Base-by-base conservation (phyloP, 2,113 vertebrate species). In the Laticauda colubrina region DNA sequence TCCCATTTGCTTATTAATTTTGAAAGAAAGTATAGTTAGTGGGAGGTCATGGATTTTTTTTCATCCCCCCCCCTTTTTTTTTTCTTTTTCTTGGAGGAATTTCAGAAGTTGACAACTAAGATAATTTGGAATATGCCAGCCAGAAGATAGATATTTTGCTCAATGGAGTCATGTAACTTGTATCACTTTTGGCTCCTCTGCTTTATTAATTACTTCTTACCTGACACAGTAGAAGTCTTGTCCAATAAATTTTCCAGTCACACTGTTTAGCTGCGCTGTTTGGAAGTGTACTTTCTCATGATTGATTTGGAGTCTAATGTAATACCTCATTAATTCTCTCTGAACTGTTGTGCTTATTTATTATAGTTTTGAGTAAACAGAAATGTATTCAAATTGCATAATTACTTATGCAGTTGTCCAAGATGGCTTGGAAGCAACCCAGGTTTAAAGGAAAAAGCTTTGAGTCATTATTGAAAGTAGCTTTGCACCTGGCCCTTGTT, bases 241-340 rank as follows among this genome's bases (percentile, higher is more conserved):
- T 95, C 93, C 95, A 90, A 96, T 96, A 95, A 94, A 95, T 96
- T 96, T 96, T 96, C 92, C 21, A 95, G 94, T 93, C 64, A 86
- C 85, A 69, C 85, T 93, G 51, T 95, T 96, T 96, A 85, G 18
- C 89, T 93, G 51, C 34, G 91, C 21, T 92, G 92, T 96, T 94
- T 90, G 88, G 18, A 90, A 90, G 51, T 94, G 90, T 92, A 91
- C 92, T 96, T 85, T 95, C 2, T 12, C 43, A 55, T 96, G 93
- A 96, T 92, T 95, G 92, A 94, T 96, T 95, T 87, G 21, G n/a
- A 85, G 56, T 85, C 34, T 93, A 93, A 94, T 94, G 90, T 59
- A 90, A 54, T 85, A 92, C 21, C 87, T 96, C 90, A 92, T 95
- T 94, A 94, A 92, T 94, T 86, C 34, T 59, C 34, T 55, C 29